phyloP scores from a whole-genome alignment of 92 coral and sea anemone species.

The Actinernus sp. region DNA sequence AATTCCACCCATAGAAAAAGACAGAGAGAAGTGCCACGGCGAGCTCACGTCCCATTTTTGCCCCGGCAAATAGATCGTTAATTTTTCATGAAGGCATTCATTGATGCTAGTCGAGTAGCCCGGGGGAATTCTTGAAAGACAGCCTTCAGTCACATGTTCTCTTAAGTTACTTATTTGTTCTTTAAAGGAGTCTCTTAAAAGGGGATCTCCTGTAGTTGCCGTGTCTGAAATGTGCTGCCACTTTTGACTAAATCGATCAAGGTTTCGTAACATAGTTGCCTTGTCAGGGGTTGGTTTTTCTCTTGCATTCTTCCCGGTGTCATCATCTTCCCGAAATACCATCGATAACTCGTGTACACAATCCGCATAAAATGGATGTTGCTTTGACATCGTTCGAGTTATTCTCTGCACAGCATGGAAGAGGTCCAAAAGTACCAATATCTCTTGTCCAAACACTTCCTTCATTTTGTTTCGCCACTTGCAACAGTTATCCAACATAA shows the following conservation, averaged over 20 bases:
- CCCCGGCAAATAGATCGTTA: constrained; percentile 61
- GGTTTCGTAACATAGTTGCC: constrained; percentile 7
- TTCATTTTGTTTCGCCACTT: constrained; percentile 37
- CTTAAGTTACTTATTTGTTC: constrained; percentile 21
- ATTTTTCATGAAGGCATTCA: constrained; percentile 51
- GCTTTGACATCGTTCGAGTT: constrained; percentile 26
- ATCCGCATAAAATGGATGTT: constrained; percentile 16
- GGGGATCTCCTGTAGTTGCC: constrained; percentile 7
- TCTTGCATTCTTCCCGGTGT: constrained; percentile 30
- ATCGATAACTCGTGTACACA: constrained; percentile 21
- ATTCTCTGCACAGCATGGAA: constrained; percentile 58
- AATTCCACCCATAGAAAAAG: constrained; percentile 62
- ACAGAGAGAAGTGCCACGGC: constrained; percentile 50
- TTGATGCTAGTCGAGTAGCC: constrained; percentile 51
- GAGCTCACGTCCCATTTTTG: constrained; percentile 67
- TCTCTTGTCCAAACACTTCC: constrained; percentile 31
- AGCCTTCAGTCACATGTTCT: constrained; percentile 42
- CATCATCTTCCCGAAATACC: constrained; percentile 35
- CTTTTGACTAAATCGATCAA: constrained; percentile 23
- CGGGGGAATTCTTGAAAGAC: constrained; percentile 51
- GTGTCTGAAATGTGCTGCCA: constrained; percentile 12
- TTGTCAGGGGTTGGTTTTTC: constrained; percentile 33
- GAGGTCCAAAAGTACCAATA: constrained; percentile 36
- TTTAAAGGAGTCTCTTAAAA: constrained; percentile 34
- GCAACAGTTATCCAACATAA: constrained; percentile 30